phyloP scores from a whole-genome alignment of 2,888 invertebrate genomes.

The Zonitis immaculata region DNA sequence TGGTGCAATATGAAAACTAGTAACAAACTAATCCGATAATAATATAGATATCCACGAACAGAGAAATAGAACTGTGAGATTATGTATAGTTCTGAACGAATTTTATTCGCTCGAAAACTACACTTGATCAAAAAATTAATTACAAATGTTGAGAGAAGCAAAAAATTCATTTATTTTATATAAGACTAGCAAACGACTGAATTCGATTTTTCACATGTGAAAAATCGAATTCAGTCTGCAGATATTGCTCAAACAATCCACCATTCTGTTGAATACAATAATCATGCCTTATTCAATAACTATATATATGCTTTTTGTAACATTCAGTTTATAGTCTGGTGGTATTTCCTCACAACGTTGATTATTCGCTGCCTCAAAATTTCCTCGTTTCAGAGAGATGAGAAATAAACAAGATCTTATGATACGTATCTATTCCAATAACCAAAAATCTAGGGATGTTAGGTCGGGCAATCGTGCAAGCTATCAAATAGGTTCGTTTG shows the following conservation, averaged over 20 bases:
- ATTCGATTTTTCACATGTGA: background rate
- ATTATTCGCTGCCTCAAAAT: slow-evolving; percentile 1
- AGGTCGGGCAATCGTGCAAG: too few relatives aligned
- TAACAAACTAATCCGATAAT: too few relatives aligned
- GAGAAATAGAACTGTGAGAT: too few relatives aligned
- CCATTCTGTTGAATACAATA: background rate
- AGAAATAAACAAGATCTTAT: background rate
- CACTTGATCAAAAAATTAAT: too few relatives aligned
- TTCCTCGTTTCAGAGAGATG: background rate
- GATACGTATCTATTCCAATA: too few relatives aligned
- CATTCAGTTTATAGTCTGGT: background rate
- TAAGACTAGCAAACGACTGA: background rate
- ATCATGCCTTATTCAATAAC: background rate
- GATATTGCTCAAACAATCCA: background rate
- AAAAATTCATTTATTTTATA: background rate
- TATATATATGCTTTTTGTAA: background rate
- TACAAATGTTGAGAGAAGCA: too few relatives aligned
- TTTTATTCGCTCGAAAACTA: too few relatives aligned
- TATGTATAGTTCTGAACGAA: too few relatives aligned
- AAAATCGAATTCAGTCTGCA: background rate
- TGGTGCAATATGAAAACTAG: too few relatives aligned
- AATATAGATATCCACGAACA: too few relatives aligned
- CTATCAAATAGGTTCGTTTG: too few relatives aligned
- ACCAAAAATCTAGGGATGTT: too few relatives aligned
- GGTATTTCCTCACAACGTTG: background rate